These are phyloP conservation scores for Hepsetus odoe DNA, from an alignment of 2,113 vertebrate species.

Conservation along the genomic window DNA sequence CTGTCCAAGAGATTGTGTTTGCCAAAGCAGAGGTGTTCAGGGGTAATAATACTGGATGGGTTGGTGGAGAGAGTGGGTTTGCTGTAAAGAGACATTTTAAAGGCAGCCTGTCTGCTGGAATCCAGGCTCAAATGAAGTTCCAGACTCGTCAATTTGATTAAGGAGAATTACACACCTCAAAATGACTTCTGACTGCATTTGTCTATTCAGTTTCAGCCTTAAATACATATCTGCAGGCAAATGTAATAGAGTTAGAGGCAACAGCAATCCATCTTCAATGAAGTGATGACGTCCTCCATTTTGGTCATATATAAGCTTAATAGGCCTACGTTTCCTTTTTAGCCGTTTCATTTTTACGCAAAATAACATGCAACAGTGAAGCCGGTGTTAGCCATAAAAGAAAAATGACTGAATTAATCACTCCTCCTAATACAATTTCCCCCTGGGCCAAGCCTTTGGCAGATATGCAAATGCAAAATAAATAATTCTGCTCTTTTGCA, in stretches of 20 bases:
- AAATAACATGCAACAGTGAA: constrained; percentile 54
- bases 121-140: neutral
- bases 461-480: constrained; percentile 68
- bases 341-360: constrained; percentile 47
- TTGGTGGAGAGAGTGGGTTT: constrained; percentile 36
- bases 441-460: constrained; percentile 52
- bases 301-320: constrained; percentile 13
- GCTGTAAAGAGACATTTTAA: neutral
- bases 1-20: constrained; percentile 36
- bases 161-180: constrained; percentile 24
- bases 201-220: neutral
- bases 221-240: constrained; percentile 39
- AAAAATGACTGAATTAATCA: constrained; percentile 56
- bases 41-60: constrained; percentile 62
- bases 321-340: constrained; percentile 5
- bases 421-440: constrained; percentile 53
- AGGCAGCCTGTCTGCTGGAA: neutral
- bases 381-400: constrained; percentile 49
- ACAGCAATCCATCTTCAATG: constrained; percentile 31
- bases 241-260: neutral
- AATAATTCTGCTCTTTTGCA: constrained; percentile 63
- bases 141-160: neutral
- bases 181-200: constrained; percentile 39
- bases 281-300: neutral
- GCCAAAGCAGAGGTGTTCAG: constrained; percentile 63